These are phyloP conservation scores for Esox niger DNA, from an alignment of 2,113 vertebrate genomes.

Conservation along the genomic window DNA sequence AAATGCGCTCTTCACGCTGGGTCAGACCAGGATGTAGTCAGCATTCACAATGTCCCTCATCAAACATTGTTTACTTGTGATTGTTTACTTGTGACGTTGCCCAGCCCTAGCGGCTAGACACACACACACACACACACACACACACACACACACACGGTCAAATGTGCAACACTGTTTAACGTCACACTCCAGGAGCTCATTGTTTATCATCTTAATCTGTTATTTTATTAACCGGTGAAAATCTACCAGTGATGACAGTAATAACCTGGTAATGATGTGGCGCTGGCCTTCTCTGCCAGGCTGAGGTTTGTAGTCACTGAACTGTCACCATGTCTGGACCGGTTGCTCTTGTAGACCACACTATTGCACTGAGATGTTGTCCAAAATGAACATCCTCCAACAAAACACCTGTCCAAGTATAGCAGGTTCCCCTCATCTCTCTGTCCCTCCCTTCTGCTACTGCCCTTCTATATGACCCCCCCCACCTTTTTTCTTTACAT, in stretches of 20 bases:
- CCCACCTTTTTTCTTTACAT: conserved; percentile 26
- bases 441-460: conserved; percentile 6
- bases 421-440: conserved; percentile 27
- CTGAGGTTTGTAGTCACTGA: not conserved
- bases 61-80: too few relatives aligned
- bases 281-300: not conserved
- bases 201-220: too few relatives aligned
- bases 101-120: too few relatives aligned
- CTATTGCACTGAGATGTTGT: not conserved
- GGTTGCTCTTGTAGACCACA: conserved; percentile 5
- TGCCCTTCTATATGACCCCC: conserved; percentile 8
- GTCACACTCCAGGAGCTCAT: too few relatives aligned
- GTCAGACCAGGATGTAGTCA: too few relatives aligned
- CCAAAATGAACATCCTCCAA: conserved; percentile 21
- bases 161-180: conserved; percentile 7
- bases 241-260: too few relatives aligned
- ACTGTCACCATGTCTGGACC: not conserved
- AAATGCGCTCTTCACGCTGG: too few relatives aligned
- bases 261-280: too few relatives aligned
- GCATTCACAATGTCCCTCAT: too few relatives aligned
- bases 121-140: too few relatives aligned
- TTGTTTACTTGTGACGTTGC: too few relatives aligned
- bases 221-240: too few relatives aligned
- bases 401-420: conserved; percentile 31
- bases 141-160: not conserved